Evolutionary conservation across 2,797 vertebrate species (phyloP), one percentile per base, ranked within the genome.

Genomic region (Hippoglossus hippoglossus): DNA sequence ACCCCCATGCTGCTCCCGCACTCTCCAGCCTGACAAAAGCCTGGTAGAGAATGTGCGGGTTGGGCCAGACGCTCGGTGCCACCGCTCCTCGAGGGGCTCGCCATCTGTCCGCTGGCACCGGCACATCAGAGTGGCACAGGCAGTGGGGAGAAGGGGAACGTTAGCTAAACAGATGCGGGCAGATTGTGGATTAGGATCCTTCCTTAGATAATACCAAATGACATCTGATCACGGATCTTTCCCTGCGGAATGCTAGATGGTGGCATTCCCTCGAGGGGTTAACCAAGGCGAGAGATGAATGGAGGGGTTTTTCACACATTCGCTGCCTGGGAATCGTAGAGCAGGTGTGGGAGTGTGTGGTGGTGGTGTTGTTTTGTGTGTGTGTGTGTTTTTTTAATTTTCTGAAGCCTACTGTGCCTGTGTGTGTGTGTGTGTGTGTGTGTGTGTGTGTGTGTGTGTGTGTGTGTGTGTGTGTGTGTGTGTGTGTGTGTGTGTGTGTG

Each of bases 161-260:
- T 86, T 89, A 88, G 87, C 81, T 16, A 88, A 92, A 91, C 92
- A 94, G 92, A 94, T 93, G 93, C 90, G 70, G 87, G 88, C 89
- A 93, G 92, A 93, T 91, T 93, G 93, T 80, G 92, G 92, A 93
- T 94, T 94, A 94, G 91, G 88, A 89, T 86, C 90, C 87, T 90
- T 85, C 90, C 92, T 93, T 89, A 87, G 94, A 94, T 92, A 91
- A 92, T 77, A 86, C 87, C 91, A 93, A 94, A 93, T 92, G 92
- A 94, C 93, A 94, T 94, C 91, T 94, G 93, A 93, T 93, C 88
- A 82, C 49, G 61, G 90, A 91, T 88, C 84, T 86, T 73, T 90
- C 91, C 87, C 90, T 26, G 82, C 67, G 89, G 92, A 92, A 91
- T 88, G 91, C 89, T 90, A 22, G 69, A 88, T 77, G 87, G 79